Evolutionary conservation across 2,797 vertebrate genomes (phyloP), one percentile per base, ranked within the genome.

Genomic region (Mus minutoides): DNA sequence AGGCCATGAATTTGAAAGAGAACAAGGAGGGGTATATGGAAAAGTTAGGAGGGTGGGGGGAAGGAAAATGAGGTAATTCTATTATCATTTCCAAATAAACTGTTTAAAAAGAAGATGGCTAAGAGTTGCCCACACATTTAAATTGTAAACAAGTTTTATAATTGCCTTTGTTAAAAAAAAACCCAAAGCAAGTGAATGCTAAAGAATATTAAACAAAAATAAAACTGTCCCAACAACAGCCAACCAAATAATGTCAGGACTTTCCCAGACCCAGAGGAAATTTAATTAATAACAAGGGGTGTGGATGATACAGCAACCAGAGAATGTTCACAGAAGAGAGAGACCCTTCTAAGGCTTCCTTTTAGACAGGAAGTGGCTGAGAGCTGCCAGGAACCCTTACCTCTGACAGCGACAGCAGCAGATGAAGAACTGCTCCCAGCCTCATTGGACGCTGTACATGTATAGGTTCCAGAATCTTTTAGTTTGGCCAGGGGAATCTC

Each of bases 381-480:
- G 14, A 11, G 10, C 77, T 14, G 31, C 69, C 60, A 9, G 4
- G 24, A 26, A 29, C 46, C 97, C 99, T 99, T 99, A 99, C 99
- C 99, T 99, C 99, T 99, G 90, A 99, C 98, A 46, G 98, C 98
- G 85, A 99, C 96, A 52, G 98, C 97, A 95, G 99, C 98, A 67
- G 99, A 99, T 96, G 99, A 99, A 92, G 98, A 99, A 52, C 99
- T 99, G 98, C 99, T 99, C 94, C 99, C 99, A 96, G 99, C 99
- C 98, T 99, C 99, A 43, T 99, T 99, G 56, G 99, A 98, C 97
- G 99, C 99, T 97, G 99, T 99, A 97, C 99, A 99, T 31, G 99
- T 97, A 96, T 99, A 99, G 93, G 98, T 99, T 96, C 99, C 99
- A 92, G 99, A 99, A 98, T 99, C 99, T 98, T 99, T 99, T 84